These are phyloP conservation scores for Eupristina koningsbergeri DNA, from an alignment of 1,140 invertebrate genomes.

Conservation along the genomic window DNA sequence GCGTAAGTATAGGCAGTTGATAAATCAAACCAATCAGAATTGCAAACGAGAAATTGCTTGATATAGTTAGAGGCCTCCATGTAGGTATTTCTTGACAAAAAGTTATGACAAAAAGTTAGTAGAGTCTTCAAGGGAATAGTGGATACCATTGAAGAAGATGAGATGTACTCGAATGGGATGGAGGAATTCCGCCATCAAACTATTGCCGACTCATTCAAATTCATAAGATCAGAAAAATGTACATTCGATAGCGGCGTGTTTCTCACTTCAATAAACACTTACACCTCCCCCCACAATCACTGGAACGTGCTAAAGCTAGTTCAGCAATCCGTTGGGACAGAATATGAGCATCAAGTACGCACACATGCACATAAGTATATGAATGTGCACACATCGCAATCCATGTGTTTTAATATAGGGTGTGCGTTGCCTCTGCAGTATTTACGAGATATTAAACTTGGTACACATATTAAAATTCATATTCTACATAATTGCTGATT, in stretches of 20 bases:
- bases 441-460: background rate
- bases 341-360: conserved; percentile 52
- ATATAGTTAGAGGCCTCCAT: background rate
- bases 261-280: conserved; percentile 46
- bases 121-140: background rate
- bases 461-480: too few relatives aligned
- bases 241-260: conserved; percentile 41
- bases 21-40: background rate
- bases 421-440: background rate
- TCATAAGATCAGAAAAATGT: conserved; percentile 61
- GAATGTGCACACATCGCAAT: too few relatives aligned
- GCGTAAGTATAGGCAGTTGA: background rate
- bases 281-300: background rate
- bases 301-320: background rate
- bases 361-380: too few relatives aligned
- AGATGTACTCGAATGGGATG: background rate
- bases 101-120: background rate
- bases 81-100: too few relatives aligned
- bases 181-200: background rate
- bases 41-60: background rate
- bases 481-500: too few relatives aligned
- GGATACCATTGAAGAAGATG: background rate
- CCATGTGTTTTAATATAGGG: conserved; percentile 14
- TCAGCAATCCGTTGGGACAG: background rate
- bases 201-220: conserved; percentile 62